Percentiles rank a stretch among this genome's conserved stretches.
phyloP scores from a whole-genome alignment of 2,113 vertebrate species.

The Pseudonaja textilis region DNA sequence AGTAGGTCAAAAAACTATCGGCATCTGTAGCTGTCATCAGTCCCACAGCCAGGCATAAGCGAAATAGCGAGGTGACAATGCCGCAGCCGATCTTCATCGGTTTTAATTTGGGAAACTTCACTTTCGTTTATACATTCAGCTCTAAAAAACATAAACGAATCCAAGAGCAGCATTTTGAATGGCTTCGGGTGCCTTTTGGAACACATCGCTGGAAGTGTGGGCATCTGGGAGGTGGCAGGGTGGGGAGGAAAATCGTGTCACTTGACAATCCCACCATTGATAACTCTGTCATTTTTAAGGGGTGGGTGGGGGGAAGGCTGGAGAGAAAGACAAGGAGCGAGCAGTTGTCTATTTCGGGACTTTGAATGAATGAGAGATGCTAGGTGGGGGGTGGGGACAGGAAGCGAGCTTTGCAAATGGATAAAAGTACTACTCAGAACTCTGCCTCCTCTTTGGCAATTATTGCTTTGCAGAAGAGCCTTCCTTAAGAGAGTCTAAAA shows the following conservation, averaged over 20 bases:
- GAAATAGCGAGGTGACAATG: slow-evolving; percentile 58
- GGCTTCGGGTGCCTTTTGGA: background rate
- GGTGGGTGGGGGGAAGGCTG: background rate
- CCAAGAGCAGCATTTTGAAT: background rate
- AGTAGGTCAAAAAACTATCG: slow-evolving; percentile 61
- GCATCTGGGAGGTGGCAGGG: background rate
- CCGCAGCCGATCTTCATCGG: slow-evolving; percentile 56
- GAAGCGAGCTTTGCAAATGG: background rate
- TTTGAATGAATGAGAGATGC: background rate
- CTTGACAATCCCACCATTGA: background rate
- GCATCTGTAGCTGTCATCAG: slow-evolving; percentile 55
- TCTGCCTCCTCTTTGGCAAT: background rate
- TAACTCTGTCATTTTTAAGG: background rate
- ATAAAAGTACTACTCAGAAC: background rate
- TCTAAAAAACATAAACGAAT: slow-evolving; percentile 20
- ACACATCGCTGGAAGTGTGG: background rate
- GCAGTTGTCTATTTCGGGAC: background rate
- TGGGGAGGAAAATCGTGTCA: background rate
- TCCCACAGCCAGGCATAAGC: slow-evolving; percentile 45
- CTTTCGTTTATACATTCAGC: slow-evolving; percentile 47
- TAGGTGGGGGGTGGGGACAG: background rate
- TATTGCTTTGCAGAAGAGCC: background rate
- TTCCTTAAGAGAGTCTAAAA: background rate
- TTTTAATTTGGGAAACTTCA: slow-evolving; percentile 62
- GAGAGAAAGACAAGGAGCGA: background rate